Conservation (phyloP, 2,888 invertebrate species). For the Macrophya annulata region DNA sequence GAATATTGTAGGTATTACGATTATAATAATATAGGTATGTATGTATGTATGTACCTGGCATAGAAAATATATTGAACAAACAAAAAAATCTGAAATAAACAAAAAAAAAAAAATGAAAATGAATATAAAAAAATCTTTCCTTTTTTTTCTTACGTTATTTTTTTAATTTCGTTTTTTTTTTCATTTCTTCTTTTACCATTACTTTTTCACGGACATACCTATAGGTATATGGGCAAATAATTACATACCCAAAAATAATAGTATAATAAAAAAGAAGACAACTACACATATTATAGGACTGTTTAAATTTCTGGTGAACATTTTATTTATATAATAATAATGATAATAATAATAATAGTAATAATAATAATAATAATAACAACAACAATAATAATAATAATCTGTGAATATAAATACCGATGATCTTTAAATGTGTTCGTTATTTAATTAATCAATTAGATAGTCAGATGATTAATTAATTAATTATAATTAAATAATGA, state of each 20-base stretch:
- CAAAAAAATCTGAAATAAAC: no score
- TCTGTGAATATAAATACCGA: not conserved
- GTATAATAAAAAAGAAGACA: not conserved
- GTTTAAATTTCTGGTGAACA: conserved; percentile 10
- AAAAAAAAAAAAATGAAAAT: no score
- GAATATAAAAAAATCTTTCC: no score
- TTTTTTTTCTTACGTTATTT: no score
- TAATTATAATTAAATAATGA: no score
- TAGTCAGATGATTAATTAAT: not conserved
- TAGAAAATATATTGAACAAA: no score
- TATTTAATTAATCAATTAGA: not conserved
- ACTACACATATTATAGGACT: no score
- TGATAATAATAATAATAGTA: not conserved
- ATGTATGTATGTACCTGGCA: not conserved
- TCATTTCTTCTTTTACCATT: no score
- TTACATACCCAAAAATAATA: not conserved
- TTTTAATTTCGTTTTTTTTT: no score
- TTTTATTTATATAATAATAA: not conserved
- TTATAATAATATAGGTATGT: not conserved
- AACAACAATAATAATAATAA: not conserved
- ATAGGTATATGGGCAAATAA: not conserved
- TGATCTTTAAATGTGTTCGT: not conserved
- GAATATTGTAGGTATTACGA: no score
- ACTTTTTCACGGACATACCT: no score
- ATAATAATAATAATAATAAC: no score